Percentiles rank a stretch among this genome's conserved stretches.
Conservation (phyloP, 2,113 vertebrate species). For the Chinchilla lanigera region DNA sequence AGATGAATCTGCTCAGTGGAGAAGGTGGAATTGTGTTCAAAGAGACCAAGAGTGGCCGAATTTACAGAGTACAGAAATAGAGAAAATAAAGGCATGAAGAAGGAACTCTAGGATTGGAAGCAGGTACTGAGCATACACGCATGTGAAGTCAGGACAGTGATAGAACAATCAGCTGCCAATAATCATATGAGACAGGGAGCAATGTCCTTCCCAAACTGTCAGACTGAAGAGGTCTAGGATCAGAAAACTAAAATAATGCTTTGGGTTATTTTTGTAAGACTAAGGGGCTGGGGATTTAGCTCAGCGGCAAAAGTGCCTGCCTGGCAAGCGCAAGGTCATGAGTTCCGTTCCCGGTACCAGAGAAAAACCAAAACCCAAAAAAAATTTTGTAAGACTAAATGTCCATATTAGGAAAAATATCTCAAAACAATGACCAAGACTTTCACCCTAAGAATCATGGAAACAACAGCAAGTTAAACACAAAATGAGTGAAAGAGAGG, state of each 20-base stretch:
- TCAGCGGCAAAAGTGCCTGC: no score
- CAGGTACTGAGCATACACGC: neutral
- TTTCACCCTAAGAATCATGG: neutral
- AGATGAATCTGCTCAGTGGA: neutral
- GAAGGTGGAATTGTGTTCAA: neutral
- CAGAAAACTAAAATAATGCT: neutral
- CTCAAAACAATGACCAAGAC: neutral
- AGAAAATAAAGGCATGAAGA: neutral
- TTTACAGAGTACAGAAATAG: neutral
- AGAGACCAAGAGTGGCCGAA: neutral
- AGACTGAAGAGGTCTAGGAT: neutral
- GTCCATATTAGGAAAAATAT: neutral
- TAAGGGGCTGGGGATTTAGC: no score
- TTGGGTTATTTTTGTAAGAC: neutral
- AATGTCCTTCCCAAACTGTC: neutral
- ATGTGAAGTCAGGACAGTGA: neutral
- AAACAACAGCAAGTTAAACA: neutral
- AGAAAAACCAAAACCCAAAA: no score
- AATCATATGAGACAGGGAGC: neutral
- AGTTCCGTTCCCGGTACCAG: no score
- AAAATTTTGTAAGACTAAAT: conserved; percentile 23
- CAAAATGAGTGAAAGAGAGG: neutral
- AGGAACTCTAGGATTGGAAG: neutral
- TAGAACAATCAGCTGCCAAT: neutral
- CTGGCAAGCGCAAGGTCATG: no score